Conservation (phyloP, 2,888 invertebrate genomes). For the Drosophila multiciliata region DNA sequence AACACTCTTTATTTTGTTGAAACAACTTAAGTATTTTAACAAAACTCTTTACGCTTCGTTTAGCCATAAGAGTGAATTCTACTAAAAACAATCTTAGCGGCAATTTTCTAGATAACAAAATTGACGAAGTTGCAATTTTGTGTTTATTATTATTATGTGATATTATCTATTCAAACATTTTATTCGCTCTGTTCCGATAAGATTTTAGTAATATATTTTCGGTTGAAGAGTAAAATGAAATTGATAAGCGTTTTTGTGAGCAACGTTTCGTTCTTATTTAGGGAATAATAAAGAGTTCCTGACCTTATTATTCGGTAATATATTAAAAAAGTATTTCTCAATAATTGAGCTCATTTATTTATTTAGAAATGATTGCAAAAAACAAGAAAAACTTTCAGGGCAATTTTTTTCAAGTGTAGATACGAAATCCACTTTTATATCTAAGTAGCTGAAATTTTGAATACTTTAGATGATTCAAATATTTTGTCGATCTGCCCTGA, state of each 20-base stretch:
- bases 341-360: background rate
- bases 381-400: background rate
- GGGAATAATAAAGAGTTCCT: background rate
- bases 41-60: constrained; percentile 29
- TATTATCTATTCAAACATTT: constrained; percentile 18
- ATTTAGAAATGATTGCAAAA: background rate
- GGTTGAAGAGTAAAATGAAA: constrained; percentile 24
- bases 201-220: constrained; percentile 1
- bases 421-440: background rate
- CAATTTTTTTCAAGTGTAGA: background rate
- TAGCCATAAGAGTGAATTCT: constrained; percentile 12
- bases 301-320: no score
- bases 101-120: constrained; percentile 1
- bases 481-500: constrained; percentile 8
- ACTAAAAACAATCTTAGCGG: background rate
- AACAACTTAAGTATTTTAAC: no score
- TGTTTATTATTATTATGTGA: constrained; percentile 17
- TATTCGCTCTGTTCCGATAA: constrained; percentile 20
- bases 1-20: no score
- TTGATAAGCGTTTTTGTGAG: background rate
- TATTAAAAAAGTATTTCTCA: background rate
- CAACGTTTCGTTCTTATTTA: background rate
- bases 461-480: background rate
- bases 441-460: background rate
- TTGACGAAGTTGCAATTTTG: background rate